Conservation (phyloP, 2,797 vertebrate species). For the Perodicticus potto region DNA sequence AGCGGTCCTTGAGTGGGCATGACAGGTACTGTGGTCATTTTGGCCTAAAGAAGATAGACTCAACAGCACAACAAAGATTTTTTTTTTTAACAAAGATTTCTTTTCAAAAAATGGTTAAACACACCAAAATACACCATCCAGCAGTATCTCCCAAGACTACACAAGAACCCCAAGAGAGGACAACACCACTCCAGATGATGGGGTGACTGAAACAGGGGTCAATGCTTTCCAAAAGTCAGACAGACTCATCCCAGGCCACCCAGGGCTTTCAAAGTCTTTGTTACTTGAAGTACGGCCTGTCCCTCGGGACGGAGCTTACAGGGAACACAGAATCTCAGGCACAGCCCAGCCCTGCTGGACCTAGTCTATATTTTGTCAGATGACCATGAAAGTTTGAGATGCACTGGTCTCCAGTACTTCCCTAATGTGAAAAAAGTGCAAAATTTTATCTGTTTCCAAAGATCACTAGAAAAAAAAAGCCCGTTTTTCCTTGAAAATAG, state of each 20-base stretch:
- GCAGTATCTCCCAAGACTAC: not conserved
- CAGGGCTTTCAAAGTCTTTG: not conserved
- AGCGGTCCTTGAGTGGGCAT: not conserved
- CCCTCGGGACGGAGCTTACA: not conserved
- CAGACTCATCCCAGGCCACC: not conserved
- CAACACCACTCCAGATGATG: not conserved
- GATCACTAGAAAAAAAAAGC: not conserved
- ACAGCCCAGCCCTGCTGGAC: not conserved
- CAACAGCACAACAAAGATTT: not conserved
- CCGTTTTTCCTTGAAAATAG: not conserved
- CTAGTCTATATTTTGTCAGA: not conserved
- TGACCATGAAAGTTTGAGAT: not conserved
- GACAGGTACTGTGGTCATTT: conserved; percentile 29
- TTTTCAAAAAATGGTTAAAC: not conserved
- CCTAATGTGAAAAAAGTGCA: not conserved
- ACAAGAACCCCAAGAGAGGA: not conserved
- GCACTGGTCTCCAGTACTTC: not conserved
- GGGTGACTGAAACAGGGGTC: not conserved
- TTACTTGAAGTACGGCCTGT: not conserved
- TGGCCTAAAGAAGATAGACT: conserved; percentile 33
- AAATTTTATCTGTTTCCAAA: not conserved
- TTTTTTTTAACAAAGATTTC: too few species aligned
- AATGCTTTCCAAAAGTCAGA: conserved; percentile 12
- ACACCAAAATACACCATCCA: not conserved
- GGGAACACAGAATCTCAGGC: conserved; percentile 6